Conservation (phyloP, 2,113 vertebrate genomes). For the Rhombomys opimus region DNA sequence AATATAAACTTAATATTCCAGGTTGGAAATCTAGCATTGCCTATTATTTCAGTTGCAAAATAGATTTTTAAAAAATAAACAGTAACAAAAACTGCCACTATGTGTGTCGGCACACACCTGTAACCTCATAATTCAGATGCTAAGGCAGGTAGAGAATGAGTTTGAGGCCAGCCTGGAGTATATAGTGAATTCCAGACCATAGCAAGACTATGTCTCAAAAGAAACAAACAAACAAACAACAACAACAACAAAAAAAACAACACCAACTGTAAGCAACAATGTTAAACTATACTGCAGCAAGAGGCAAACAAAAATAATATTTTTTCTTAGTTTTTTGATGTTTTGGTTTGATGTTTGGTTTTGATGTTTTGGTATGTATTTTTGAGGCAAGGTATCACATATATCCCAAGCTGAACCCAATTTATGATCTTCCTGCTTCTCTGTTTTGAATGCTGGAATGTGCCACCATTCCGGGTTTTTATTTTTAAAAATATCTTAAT, state of each 20-base stretch:
- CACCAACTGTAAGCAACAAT: not conserved
- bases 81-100: not conserved
- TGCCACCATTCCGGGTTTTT: not conserved
- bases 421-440: not conserved
- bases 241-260: not conserved
- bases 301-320: not conserved
- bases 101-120: not conserved
- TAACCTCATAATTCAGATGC: not conserved
- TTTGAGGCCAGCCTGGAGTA: not conserved
- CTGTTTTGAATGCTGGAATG: not conserved
- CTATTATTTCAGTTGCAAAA: constrained; percentile 6
- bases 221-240: not conserved
- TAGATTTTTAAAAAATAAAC: not conserved
- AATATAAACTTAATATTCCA: not conserved
- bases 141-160: not conserved
- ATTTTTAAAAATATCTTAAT: not conserved
- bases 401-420: not conserved
- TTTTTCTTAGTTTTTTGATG: not conserved
- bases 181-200: not conserved
- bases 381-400: not conserved
- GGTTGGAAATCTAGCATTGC: not conserved
- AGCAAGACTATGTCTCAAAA: not conserved
- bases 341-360: not conserved
- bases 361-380: not conserved
- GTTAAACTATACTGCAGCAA: not conserved